A percentile compares a stretch with the other conserved stretches of the same genome.
These are phyloP conservation scores for Tetragonula clypearis DNA, from an alignment of 1,140 invertebrate species.

Conservation along the genomic window DNA sequence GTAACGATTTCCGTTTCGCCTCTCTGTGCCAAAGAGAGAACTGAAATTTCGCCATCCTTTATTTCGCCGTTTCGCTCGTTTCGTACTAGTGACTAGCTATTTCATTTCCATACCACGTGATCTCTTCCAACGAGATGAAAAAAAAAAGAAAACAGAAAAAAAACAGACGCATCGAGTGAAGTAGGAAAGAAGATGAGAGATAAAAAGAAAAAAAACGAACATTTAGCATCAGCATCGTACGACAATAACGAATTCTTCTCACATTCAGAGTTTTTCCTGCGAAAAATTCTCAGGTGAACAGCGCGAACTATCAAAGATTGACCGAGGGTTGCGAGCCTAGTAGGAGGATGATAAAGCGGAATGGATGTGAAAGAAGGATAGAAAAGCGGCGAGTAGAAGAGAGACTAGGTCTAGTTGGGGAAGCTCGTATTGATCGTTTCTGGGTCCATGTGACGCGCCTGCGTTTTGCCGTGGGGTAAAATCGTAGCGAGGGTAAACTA, in stretches of 20 bases:
- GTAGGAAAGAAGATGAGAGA: not conserved
- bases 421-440: constrained; percentile 77
- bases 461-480: constrained; percentile 78
- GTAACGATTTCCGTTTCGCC: not conserved
- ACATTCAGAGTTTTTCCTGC: not conserved
- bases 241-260: not conserved
- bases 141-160: too few relatives aligned
- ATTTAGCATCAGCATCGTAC: not conserved
- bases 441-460: constrained; percentile 80
- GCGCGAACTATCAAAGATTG: constrained; percentile 60
- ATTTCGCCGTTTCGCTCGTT: not conserved
- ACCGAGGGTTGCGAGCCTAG: constrained; percentile 24
- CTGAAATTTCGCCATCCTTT: not conserved
- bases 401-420: constrained; percentile 58
- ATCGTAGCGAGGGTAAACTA: constrained; percentile 76
- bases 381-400: constrained; percentile 45
- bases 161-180: too few relatives aligned
- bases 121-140: not conserved
- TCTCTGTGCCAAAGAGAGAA: not conserved
- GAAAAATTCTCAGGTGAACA: constrained; percentile 8
- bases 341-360: constrained; percentile 34
- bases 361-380: constrained; percentile 26
- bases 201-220: not conserved
- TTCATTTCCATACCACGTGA: not conserved
- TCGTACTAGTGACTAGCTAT: not conserved